Base-by-base conservation (phyloP, 1,140 invertebrate species). In the Anoplophora glabripennis region DNA sequence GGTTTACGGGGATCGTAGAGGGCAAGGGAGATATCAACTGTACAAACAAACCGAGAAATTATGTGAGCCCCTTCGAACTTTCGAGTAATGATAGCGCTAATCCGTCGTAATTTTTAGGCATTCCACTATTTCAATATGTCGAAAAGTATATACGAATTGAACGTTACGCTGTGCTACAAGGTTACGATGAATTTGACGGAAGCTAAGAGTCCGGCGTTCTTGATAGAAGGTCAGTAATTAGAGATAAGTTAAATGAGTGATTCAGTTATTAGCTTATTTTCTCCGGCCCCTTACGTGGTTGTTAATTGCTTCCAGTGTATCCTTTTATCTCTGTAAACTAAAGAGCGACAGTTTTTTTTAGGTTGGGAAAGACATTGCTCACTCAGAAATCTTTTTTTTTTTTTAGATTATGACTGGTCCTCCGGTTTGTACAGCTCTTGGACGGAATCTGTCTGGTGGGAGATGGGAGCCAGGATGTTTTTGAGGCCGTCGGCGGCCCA, bases 381-480 rank as follows among this genome's bases (percentile, higher is more conserved):
- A n/a, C n/a, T n/a, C n/a, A n/a, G n/a, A n/a, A n/a, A n/a, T n/a
- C n/a, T n/a, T n/a, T n/a, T n/a, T n/a, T 28, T 36, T 21, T 41
- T 65, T 59, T 65, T 69, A 93, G 90, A 83, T 68, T 93, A 94
- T 71, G 81, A 94, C 69, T 89, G 89, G 84, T 78, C 79, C 17
- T 92, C 89, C 0, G 85, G 86, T 2, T 40, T 83, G 57, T 96
- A 88, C 75, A 92, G 93, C 0, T 89, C 92, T 7, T 97, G 94
- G 94, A 90, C 93, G 15, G 94, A 97, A 81, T 94, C 92, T 2
- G 83, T 89, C 9, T 96, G 93, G 93, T 73, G 81, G 35, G 75
- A 80, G 14, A 80, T 92, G 56, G 85, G 81, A 54, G 83, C 91
- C 18, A 80, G 90, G 56, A 85, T 96, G 75, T 96, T 95, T 72